Conservation (phyloP, 2,113 vertebrate genomes). For the Coracopsis vasa region DNA sequence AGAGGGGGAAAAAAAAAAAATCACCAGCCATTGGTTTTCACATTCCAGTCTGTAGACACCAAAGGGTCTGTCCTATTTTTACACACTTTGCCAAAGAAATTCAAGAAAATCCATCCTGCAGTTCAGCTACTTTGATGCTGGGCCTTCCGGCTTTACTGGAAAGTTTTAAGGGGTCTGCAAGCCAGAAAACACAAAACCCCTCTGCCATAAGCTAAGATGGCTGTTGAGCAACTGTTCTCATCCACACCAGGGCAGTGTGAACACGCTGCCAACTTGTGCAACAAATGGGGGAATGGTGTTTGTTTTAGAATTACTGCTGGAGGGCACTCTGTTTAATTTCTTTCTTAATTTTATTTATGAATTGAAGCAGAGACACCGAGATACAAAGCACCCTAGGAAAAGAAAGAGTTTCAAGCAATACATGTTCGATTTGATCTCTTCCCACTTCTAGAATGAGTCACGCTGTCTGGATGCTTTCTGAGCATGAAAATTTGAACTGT, state of each 20-base stretch:
- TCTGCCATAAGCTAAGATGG: not conserved
- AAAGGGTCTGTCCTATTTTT: not conserved
- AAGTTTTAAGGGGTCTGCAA: not conserved
- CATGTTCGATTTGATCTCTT: not conserved
- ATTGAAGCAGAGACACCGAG: not conserved
- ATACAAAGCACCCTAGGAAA: not conserved
- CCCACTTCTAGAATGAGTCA: conserved; percentile 14
- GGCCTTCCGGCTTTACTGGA: not conserved
- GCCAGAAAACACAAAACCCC: not conserved
- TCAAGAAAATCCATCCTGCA: not conserved
- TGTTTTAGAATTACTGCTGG: not conserved
- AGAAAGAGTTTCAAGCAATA: not conserved
- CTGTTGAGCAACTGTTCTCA: not conserved
- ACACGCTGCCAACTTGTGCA: rapidly evolving
- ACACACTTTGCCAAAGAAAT: not conserved
- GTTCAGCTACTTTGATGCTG: not conserved
- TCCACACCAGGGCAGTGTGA: not conserved
- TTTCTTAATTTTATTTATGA: not conserved
- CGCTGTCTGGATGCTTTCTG: not conserved
- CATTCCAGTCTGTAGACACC: not conserved
- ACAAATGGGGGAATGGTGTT: not conserved
- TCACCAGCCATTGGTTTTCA: not conserved
- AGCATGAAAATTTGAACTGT: conserved; percentile 29
- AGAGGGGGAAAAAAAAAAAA: too few species aligned
- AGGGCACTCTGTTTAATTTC: not conserved